Base-by-base conservation (phyloP, 1,140 invertebrate genomes). In the Antheraea mylitta region DNA sequence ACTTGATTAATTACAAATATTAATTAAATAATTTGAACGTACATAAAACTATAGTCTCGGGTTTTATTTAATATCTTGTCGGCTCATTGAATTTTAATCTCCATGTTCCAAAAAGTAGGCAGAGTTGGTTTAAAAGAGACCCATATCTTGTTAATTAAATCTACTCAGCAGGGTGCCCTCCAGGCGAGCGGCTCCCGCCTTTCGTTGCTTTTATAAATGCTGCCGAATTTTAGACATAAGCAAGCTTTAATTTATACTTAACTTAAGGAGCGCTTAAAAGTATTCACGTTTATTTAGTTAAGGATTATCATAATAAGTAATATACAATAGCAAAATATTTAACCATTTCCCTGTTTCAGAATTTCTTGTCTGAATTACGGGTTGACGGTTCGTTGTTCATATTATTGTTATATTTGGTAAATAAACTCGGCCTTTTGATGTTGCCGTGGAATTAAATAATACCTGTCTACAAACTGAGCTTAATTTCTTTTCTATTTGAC, bases 91-190 rank as follows among this genome's bases (percentile, higher is more conserved):
- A 82, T 85, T 81, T 87, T 87, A 80, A 85, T 83, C 76, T 82
- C 73, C 80, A 79, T 85, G 79, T 82, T 78, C 80, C 81, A 77
- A 85, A 87, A 86, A 88, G 80, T 86, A 77, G 79, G 83, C 83
- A 76, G 78, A 81, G 85, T 82, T 82, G 78, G 82, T 89, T 87
- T 87, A 87, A 89, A 88, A 84, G 83, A 87, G 82, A 82, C 80
- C 78, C 87, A 89, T 91, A 90, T 91, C 89, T 90, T 87, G 86
- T 91, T 91, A 91, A 91, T 91, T 91, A 91, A 91, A 90, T 91
- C 89, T 85, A 72, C 79, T 84, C 87, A 81, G 86, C 83, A 75
- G 87, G 87, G 83, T 78, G 83, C 80, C 83, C 82, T 75, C 75
- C 76, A 79, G 83, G 80, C 77, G 72, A 78, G 68, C 75, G 79